phyloP scores from a whole-genome alignment of 2,888 invertebrate species.

The Erebia ligea region DNA sequence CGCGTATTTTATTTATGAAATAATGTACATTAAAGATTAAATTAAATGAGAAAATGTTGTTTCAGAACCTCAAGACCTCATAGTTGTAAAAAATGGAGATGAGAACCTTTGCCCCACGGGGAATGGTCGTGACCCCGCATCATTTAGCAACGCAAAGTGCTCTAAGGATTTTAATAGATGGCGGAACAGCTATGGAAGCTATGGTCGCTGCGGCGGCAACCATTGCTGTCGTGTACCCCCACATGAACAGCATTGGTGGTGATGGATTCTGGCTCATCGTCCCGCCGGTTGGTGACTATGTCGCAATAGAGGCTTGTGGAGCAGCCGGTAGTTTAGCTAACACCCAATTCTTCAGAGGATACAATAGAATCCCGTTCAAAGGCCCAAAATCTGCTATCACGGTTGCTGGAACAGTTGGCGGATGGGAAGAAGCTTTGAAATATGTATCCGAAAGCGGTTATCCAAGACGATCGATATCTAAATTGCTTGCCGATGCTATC shows the following conservation, averaged over 20 bases:
- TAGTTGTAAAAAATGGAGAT: slow-evolving; percentile 47
- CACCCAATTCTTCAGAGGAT: slow-evolving; percentile 56
- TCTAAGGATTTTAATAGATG: slow-evolving; percentile 62
- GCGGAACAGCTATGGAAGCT: slow-evolving; percentile 75
- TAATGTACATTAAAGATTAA: background rate
- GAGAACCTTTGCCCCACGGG: slow-evolving; percentile 58
- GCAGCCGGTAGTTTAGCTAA: slow-evolving; percentile 66
- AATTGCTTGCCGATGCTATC: slow-evolving; percentile 66
- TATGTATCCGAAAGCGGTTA: slow-evolving; percentile 70
- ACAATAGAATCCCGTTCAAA: slow-evolving; percentile 56
- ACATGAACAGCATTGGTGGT: slow-evolving; percentile 74
- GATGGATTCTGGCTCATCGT: slow-evolving; percentile 74
- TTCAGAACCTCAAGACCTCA: slow-evolving; percentile 3
- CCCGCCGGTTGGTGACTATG: slow-evolving; percentile 65
- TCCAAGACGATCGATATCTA: slow-evolving; percentile 54
- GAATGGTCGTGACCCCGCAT: slow-evolving; percentile 75
- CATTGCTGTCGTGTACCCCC: slow-evolving; percentile 70
- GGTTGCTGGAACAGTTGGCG: slow-evolving; percentile 71
- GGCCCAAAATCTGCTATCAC: slow-evolving; percentile 69
- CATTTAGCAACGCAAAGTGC: slow-evolving; percentile 74
- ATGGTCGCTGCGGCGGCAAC: slow-evolving; percentile 74
- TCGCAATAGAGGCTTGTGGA: slow-evolving; percentile 73
- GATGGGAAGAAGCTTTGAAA: slow-evolving; percentile 73
- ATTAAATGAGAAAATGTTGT: slow-evolving; percentile 9
- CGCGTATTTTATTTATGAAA: too few relatives aligned